These are phyloP conservation scores for Calyptomena viridis DNA, from an alignment of 2,113 vertebrate species.

Conservation along the genomic window DNA sequence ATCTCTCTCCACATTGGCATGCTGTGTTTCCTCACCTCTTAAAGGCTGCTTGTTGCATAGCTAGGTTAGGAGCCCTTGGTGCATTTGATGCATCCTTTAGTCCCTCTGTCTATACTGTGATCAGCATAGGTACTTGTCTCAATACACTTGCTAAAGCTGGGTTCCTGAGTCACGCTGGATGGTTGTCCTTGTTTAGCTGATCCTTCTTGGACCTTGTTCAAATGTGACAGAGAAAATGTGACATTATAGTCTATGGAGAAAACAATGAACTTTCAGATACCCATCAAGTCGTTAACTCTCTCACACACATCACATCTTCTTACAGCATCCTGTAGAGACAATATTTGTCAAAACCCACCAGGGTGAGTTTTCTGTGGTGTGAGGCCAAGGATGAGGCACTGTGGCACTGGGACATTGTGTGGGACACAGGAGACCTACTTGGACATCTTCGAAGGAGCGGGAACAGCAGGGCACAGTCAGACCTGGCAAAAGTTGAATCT, in stretches of 20 bases:
- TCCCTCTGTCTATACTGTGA: background rate
- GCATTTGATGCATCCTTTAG: background rate
- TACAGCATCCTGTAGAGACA: background rate
- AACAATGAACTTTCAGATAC: background rate
- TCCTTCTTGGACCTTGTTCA: background rate
- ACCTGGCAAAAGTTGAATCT: background rate
- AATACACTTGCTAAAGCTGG: background rate
- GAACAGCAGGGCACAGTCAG: background rate
- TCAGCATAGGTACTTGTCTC: background rate
- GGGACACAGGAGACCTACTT: background rate
- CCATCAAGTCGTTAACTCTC: background rate
- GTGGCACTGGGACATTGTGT: background rate
- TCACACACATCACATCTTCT: background rate
- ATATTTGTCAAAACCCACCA: background rate
- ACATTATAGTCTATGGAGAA: background rate
- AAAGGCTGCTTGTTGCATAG: background rate
- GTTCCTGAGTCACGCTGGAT: background rate
- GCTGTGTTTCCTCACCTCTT: rapidly evolving
- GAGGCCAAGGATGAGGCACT: background rate
- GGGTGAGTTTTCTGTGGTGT: background rate
- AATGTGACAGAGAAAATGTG: background rate
- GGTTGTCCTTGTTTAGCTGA: background rate
- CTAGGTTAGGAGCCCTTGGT: background rate
- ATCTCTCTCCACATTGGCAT: background rate
- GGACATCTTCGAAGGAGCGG: background rate